Conservation (phyloP, 2,113 vertebrate species). For the Eptatretus burgeri region DNA sequence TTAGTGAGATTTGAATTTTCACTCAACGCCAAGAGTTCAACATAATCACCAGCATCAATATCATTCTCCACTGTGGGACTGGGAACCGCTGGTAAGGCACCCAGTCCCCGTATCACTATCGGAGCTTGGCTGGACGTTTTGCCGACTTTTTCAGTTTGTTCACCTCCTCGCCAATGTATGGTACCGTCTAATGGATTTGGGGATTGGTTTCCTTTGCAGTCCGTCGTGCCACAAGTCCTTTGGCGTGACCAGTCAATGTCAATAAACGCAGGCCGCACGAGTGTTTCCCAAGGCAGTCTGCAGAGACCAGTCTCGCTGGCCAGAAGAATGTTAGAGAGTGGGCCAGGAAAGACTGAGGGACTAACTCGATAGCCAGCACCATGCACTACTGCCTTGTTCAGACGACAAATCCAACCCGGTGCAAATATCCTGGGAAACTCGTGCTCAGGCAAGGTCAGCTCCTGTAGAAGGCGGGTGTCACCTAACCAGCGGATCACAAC, state of each 20-base stretch:
- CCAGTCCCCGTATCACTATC: no score
- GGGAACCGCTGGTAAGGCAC: no score
- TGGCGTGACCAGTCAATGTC: conserved; percentile 6
- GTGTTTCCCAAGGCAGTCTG: conserved; percentile 32
- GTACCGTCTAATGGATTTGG: no score
- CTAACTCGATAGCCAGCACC: no score
- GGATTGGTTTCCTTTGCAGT: no score
- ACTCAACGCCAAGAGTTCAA: conserved; percentile 13
- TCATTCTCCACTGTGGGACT: no score
- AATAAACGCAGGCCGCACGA: conserved; percentile 34
- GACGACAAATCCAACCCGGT: conserved; percentile 26
- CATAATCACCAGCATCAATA: background rate
- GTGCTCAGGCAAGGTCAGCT: conserved; percentile 21
- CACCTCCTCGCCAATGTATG: no score
- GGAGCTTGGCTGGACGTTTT: no score
- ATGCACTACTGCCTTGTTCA: conserved; percentile 16
- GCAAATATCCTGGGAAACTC: conserved; percentile 34
- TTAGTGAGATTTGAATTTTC: conserved; percentile 14
- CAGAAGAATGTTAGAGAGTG: conserved; percentile 32
- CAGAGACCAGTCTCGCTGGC: conserved; percentile 27
- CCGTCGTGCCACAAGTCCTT: no score
- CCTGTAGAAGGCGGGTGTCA: conserved; percentile 20
- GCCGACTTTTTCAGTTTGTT: no score
- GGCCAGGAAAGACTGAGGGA: conserved; percentile 5
- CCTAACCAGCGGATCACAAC: no score